Conservation (phyloP, 2,797 vertebrate genomes). For the Calcarius lapponicus region DNA sequence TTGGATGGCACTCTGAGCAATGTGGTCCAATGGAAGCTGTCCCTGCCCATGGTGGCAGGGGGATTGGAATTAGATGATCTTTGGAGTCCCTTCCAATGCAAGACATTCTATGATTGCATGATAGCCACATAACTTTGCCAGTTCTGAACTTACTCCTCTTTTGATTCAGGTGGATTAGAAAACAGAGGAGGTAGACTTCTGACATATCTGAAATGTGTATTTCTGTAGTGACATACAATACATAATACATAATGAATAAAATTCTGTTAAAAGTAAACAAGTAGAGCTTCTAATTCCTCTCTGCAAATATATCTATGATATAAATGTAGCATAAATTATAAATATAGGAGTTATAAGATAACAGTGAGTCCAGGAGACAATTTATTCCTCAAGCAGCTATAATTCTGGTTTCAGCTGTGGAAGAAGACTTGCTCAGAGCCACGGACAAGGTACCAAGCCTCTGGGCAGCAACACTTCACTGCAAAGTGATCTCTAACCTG, state of each 20-base stretch:
- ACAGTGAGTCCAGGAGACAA: neutral
- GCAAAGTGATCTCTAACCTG: neutral
- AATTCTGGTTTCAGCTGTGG: neutral
- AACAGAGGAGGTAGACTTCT: neutral
- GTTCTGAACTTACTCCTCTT: neutral
- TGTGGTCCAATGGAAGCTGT: neutral
- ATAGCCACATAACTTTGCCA: neutral
- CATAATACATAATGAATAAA: neutral
- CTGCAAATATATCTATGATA: neutral
- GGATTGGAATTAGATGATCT: neutral
- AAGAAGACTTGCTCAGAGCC: neutral
- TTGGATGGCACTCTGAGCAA: neutral
- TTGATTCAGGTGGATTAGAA: neutral
- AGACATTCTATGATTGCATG: neutral
- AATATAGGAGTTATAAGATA: neutral
- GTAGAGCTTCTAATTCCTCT: neutral
- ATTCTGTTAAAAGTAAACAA: neutral
- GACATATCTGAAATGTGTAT: neutral
- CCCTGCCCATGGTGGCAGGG: neutral
- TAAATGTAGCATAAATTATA: neutral
- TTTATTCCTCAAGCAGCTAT: neutral
- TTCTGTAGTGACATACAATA: neutral
- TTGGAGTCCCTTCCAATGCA: neutral
- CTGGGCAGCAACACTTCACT: rapidly evolving
- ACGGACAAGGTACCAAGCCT: rapidly evolving